These are phyloP conservation scores for Cyprichromis sp. DNA, from an alignment of 2,113 vertebrate species.

Conservation along the genomic window DNA sequence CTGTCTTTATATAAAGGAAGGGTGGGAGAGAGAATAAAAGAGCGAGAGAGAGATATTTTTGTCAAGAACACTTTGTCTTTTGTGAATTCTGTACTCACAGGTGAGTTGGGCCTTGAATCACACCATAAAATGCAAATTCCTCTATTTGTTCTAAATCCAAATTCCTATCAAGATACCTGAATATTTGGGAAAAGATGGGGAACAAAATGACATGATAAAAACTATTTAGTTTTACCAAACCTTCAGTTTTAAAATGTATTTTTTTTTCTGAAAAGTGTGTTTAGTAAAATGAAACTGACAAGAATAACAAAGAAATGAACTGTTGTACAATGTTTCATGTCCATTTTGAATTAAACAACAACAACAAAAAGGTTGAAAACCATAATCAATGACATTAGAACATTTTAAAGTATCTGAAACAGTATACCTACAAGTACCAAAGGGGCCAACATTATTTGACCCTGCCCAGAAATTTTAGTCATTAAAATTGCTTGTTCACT, in stretches of 20 bases:
- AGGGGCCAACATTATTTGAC: not conserved
- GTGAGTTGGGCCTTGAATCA: conserved; percentile 77
- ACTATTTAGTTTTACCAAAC: not conserved
- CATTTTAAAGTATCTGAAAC: not conserved
- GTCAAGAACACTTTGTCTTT: not conserved
- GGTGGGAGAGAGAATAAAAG: not conserved
- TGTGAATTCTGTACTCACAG: conserved; percentile 72
- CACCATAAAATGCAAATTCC: conserved; percentile 80
- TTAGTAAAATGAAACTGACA: not conserved
- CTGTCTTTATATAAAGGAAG: not conserved
- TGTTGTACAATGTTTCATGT: not conserved
- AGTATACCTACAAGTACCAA: not conserved
- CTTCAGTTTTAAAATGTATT: not conserved
- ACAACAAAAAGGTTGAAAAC: not conserved
- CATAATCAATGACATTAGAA: not conserved
- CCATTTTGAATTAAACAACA: not conserved
- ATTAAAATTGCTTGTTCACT: not conserved
- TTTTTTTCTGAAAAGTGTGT: not conserved
- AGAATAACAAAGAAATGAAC: not conserved
- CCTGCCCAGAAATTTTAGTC: not conserved
- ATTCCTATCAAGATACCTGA: conserved; percentile 85
- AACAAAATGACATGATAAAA: not conserved
- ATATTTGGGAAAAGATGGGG: not conserved
- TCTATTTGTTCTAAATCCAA: conserved; percentile 74
- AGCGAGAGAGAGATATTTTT: not conserved